Evolutionary conservation across 92 coral and sea anemone species (phyloP).

Genomic region (Nematostella vectensis): DNA sequence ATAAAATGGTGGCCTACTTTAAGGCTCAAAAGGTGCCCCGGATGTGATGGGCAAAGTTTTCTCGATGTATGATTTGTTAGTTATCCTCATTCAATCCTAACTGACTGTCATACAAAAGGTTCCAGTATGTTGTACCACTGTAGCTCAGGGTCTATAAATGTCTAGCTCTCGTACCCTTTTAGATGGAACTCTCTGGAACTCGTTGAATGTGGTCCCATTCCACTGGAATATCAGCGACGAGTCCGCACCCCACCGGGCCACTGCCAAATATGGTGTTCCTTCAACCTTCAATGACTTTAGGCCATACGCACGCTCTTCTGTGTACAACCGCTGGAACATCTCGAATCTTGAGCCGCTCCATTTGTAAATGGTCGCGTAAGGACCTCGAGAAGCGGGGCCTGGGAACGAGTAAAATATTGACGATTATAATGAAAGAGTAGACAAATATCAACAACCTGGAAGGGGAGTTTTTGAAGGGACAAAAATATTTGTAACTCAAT

Average conservation of each 20-base stretch:
- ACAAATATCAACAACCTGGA: too few relatives aligned
- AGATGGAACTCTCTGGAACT: constrained; percentile 77
- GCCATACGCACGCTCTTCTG: constrained; percentile 76
- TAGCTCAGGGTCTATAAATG: not conserved
- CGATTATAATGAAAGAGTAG: not conserved
- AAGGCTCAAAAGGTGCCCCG: too few relatives aligned
- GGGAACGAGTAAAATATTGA: not conserved
- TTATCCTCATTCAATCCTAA: too few relatives aligned
- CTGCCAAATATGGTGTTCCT: constrained; percentile 49
- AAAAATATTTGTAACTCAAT: too few relatives aligned
- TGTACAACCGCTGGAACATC: constrained; percentile 35
- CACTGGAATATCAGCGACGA: constrained; percentile 73
- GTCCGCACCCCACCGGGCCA: constrained; percentile 66
- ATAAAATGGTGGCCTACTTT: too few relatives aligned
- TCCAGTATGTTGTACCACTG: too few relatives aligned
- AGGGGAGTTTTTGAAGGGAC: too few relatives aligned
- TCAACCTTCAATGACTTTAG: constrained; percentile 58
- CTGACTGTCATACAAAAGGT: too few relatives aligned
- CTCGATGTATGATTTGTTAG: too few relatives aligned
- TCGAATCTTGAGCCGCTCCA: constrained; percentile 81
- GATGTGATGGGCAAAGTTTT: too few relatives aligned
- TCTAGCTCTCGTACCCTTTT: constrained; percentile 38
- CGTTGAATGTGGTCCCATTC: constrained; percentile 71
- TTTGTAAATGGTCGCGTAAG: constrained; percentile 59
- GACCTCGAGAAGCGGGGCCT: constrained; percentile 79